Conservation (phyloP, 2,113 vertebrate genomes). For the Pipra filicauda region DNA sequence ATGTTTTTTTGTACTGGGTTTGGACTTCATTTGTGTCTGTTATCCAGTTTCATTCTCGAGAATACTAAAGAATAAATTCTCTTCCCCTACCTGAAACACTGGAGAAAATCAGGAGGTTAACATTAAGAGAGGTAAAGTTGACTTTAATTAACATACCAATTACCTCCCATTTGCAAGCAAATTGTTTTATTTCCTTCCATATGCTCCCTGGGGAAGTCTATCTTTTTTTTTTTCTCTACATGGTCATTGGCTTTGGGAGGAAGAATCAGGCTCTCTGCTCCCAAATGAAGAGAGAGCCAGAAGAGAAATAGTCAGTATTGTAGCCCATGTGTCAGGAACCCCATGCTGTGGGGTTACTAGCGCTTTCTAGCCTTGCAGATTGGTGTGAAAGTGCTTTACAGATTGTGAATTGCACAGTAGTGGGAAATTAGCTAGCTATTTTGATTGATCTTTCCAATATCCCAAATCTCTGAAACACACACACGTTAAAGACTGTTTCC, state of each 20-base stretch:
- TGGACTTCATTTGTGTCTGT: constrained; percentile 81
- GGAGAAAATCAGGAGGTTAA: constrained; percentile 79
- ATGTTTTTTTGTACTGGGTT: constrained; percentile 70
- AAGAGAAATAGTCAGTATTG: neutral
- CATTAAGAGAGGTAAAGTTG: constrained; percentile 72
- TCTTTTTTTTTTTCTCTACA: neutral
- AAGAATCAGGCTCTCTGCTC: neutral
- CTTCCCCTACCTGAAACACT: constrained; percentile 72
- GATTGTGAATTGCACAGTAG: neutral
- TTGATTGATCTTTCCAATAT: neutral
- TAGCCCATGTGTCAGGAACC: neutral
- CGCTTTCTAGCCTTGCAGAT: neutral
- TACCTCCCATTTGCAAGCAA: constrained; percentile 72
- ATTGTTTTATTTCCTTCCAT: constrained; percentile 75
- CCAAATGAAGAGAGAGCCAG: neutral
- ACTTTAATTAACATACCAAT: constrained; percentile 81
- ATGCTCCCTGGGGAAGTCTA: constrained; percentile 44
- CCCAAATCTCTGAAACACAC: neutral
- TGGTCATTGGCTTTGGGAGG: neutral
- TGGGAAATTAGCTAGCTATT: neutral
- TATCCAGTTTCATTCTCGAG: constrained; percentile 76
- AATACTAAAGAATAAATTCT: constrained; percentile 75
- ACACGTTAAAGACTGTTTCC: neutral
- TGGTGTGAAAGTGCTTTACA: neutral
- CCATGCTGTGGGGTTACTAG: neutral